phyloP scores from a whole-genome alignment of 2,888 invertebrate genomes.

The Ommatoiulus sabulosus region DNA sequence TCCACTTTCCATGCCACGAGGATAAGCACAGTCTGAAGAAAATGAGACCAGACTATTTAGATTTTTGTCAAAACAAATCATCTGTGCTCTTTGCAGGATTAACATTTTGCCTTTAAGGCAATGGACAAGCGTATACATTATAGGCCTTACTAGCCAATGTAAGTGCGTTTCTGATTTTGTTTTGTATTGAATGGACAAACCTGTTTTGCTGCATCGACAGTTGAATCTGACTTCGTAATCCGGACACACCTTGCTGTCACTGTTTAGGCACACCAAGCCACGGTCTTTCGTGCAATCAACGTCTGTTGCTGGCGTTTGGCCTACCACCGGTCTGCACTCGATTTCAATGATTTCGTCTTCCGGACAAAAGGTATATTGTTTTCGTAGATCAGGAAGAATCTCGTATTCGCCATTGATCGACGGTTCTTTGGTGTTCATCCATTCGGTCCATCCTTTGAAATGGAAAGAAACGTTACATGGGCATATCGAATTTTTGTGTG shows the following conservation, averaged over 20 bases:
- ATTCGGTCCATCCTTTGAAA: constrained; percentile 65
- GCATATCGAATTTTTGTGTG: not conserved
- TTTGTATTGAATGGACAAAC: constrained; percentile 41
- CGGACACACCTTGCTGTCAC: constrained; percentile 58
- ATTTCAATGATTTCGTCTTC: constrained; percentile 62
- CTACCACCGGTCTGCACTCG: constrained; percentile 61
- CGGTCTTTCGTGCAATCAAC: constrained; percentile 57
- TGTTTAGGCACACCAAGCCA: constrained; percentile 58
- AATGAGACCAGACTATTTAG: not conserved
- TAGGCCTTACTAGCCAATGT: not conserved
- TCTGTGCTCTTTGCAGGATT: too few species aligned
- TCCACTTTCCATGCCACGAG: constrained; percentile 62
- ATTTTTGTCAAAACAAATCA: too few species aligned
- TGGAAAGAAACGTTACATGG: not conserved
- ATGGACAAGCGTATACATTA: too few species aligned
- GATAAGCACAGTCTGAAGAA: constrained; percentile 57
- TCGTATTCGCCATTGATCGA: constrained; percentile 61
- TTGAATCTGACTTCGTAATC: constrained; percentile 63
- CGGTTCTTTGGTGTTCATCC: constrained; percentile 65
- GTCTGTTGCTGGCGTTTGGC: not conserved
- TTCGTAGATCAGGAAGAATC: constrained; percentile 59
- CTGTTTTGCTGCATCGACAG: constrained; percentile 60
- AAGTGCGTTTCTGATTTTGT: not conserved
- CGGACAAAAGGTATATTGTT: constrained; percentile 61
- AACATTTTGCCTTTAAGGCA: too few species aligned